phyloP scores from a whole-genome alignment of 2,888 invertebrate genomes.

The Barypeithes pellucidus region DNA sequence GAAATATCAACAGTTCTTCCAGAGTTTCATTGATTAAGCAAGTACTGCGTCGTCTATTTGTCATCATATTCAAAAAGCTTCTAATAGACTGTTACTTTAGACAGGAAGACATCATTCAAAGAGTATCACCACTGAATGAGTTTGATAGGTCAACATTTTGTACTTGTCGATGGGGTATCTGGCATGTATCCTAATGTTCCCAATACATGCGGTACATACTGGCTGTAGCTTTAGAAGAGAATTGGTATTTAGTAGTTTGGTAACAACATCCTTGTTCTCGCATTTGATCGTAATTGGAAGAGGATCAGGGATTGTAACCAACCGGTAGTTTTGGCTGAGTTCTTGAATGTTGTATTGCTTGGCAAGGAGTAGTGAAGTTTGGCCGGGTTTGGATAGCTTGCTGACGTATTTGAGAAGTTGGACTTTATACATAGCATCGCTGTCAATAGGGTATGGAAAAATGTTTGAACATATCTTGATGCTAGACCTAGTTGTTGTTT shows the following conservation, averaged over 20 bases:
- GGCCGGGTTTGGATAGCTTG: constrained; percentile 12
- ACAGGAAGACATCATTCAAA: constrained; percentile 7
- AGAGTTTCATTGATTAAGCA: too few relatives aligned
- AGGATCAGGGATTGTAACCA: constrained; percentile 14
- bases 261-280: neutral
- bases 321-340: neutral
- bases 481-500: constrained; percentile 12
- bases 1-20: too few relatives aligned
- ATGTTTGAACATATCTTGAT: constrained; percentile 30
- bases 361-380: constrained; percentile 1
- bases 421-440: constrained; percentile 39
- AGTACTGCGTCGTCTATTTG: too few relatives aligned
- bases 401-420: constrained; percentile 29
- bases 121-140: constrained; percentile 8
- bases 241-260: neutral
- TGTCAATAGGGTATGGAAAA: constrained; percentile 40
- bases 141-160: constrained; percentile 15
- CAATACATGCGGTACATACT: constrained; percentile 15
- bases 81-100: too few relatives aligned
- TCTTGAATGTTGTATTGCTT: too few relatives aligned
- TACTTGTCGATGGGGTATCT: too few relatives aligned
- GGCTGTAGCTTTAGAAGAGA: constrained; percentile 4
- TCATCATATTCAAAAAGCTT: too few relatives aligned
- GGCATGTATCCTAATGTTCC: constrained; percentile 16
- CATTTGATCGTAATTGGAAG: constrained; percentile 17